Evolutionary conservation across 2,797 vertebrate genomes (phyloP), one percentile per base, ranked within the genome.

Genomic region (Scleropages formosus): DNA sequence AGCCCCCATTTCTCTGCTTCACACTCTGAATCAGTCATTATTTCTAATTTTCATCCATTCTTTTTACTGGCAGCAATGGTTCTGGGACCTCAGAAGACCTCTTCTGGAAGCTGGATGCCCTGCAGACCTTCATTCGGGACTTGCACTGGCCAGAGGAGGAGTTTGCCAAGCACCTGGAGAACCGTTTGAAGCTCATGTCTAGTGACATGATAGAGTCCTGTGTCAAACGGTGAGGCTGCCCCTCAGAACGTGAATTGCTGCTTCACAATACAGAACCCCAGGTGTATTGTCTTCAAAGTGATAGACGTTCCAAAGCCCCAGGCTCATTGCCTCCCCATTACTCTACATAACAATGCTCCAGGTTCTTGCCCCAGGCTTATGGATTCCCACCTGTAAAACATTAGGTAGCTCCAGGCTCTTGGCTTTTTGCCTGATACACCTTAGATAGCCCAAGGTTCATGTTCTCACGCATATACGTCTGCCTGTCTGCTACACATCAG

Each of bases 171-270:
- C 96, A 99, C 86, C 90, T 99, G 9, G 97, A 99, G 85, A 97
- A 96, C 80, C 95, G 96, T 80, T 94, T 99, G 81, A 93, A 97
- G 89, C 92, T 98, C 74, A 99, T 99, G 97, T 97, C 97, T 0
- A 98, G 97, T 84, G 96, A 99, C 90, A 99, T 99, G 98, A 99
- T 99, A 0, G 97, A 99, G 87, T 98, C 94, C 82, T 99, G 96
- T 77, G 98, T 99, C 84, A 99, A 98, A 87, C 95, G 98, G 98
- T 98, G 82, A 11, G 86, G 16, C 73, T 12, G 10, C 72, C 71
- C 31, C 3, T 58, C 13, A 11, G 71, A n/a, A 58, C 12, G 53
- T 13, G 11, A 58, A 58, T 58, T n/a, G 58, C 69, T 20, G 22
- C 16, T 44, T 15, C 6, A 61, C 18, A 44, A 12, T 27, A 39